Evolutionary conservation across 2,888 invertebrate genomes (phyloP), one percentile per base, ranked within the genome.

Genomic region (Agrochola lota): DNA sequence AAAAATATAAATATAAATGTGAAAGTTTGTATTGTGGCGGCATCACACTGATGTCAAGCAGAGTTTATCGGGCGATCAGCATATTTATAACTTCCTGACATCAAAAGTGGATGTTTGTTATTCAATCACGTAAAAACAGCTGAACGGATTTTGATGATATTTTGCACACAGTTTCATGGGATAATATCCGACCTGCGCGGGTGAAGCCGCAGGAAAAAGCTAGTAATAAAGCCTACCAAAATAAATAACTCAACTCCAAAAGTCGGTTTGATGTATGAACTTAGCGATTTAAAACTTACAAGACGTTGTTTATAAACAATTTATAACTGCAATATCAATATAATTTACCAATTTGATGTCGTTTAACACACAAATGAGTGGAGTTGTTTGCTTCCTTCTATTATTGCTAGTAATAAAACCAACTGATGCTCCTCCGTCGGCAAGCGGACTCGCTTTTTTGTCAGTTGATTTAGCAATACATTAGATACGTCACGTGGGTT

Each of bases 371-470:
- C 35, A 57, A 30, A 57, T 35, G 11, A 66, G 35, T 30, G 12
- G 0, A 52, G 43, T 69, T 9, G 15, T 70, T 78, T 20, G 59
- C 11, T 52, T 46, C 11, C 20, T 30, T 76, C 30, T 62, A n/a
- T 30, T 40, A 52, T 20, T 62, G n/a, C 11, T 30, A 15, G 20
- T 74, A 43, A 43, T 11, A 30, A 11, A 23, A 52, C 26, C 8
- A 26, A 62, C 8, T 0, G 12, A 9, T 30, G 17, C 1, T 9
- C 40, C 15, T 70, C 57, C 75, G 49, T 74, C 81, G 81, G 81
- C 57, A 66, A 26, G 7, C 8, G n/a, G 55, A 35, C 15, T 46
- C 5, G 17, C 17, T 30, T 30, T 68, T 46, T 52, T 46, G 20
- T 30, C 30, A 15, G 8, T 68, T 49, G 30, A 5, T 30, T 55